phyloP scores from a whole-genome alignment of 1,140 invertebrate species.

The Zaprionus vittiger region DNA sequence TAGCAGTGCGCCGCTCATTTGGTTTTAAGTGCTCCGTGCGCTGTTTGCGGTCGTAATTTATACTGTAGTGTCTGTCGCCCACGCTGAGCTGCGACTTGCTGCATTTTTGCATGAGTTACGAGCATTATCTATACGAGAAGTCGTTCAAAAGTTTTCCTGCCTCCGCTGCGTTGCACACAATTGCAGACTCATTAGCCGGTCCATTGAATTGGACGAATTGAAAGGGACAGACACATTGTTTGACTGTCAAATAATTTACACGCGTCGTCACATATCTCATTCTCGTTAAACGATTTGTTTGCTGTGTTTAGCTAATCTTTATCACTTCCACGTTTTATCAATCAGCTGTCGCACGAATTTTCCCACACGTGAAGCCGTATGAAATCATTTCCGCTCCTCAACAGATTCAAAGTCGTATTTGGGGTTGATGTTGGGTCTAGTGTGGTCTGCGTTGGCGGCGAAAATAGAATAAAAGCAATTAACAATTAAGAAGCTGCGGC shows the following conservation, averaged over 20 bases:
- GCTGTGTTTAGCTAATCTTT: conserved; percentile 21
- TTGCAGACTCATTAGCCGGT: conserved; percentile 39
- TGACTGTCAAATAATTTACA: conserved; percentile 37
- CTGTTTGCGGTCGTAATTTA: conserved; percentile 77
- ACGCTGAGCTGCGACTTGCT: conserved; percentile 38
- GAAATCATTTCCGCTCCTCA: conserved; percentile 53
- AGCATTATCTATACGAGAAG: conserved; percentile 49
- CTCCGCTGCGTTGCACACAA: not conserved
- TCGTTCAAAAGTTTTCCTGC: conserved; percentile 29
- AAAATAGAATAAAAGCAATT: conserved; percentile 43
- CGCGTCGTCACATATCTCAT: conserved; percentile 44
- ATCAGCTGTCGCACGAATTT: conserved; percentile 32
- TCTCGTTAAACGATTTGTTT: conserved; percentile 45
- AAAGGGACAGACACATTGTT: conserved; percentile 17
- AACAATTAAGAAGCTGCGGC: conserved; percentile 44
- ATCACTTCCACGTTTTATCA: conserved; percentile 40
- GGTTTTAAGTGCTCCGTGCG: conserved; percentile 52
- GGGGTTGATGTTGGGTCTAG: not conserved
- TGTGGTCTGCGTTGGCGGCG: conserved; percentile 50
- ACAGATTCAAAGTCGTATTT: not conserved
- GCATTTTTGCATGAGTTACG: conserved; percentile 57
- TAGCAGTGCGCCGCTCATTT: conserved; percentile 59
- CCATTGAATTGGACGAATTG: conserved; percentile 46
- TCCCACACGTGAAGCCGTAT: conserved; percentile 34
- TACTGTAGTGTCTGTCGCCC: conserved; percentile 53